Conservation (phyloP, 2,113 vertebrate genomes). For the Lasiurus cinereus region DNA sequence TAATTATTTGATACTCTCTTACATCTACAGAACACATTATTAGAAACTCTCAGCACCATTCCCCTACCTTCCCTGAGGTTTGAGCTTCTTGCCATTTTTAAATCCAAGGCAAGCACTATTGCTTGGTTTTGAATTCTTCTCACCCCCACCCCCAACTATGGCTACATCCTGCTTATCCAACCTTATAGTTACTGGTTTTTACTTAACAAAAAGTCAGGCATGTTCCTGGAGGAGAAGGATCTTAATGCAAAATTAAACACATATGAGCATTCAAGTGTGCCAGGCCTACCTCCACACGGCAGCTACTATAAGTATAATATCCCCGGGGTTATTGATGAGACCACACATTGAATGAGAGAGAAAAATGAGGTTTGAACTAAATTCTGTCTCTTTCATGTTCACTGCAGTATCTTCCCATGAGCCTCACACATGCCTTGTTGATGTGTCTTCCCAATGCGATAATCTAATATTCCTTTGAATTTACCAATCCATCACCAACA, state of each 20-base stretch:
- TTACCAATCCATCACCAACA: not conserved
- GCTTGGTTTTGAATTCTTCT: not conserved
- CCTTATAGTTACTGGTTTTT: not conserved
- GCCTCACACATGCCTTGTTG: not conserved
- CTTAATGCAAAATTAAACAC: not conserved
- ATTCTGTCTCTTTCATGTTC: not conserved
- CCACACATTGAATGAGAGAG: not conserved
- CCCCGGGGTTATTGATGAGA: not conserved
- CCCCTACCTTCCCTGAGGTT: too few species aligned
- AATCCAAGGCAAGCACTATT: not conserved
- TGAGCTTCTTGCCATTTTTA: not conserved
- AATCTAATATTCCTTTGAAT: not conserved
- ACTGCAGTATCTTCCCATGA: not conserved
- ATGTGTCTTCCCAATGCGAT: not conserved
- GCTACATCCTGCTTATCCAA: not conserved
- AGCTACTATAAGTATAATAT: not conserved
- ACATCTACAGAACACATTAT: not conserved
- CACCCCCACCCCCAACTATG: not conserved
- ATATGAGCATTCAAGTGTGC: not conserved
- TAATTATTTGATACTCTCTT: not conserved
- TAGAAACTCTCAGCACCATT: not conserved
- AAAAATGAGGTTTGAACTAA: not conserved
- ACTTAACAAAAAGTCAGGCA: not conserved
- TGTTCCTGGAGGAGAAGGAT: not conserved
- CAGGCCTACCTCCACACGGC: not conserved